Conservation (phyloP, 2,797 vertebrate genomes). For the Phyllotis vaccarum region DNA sequence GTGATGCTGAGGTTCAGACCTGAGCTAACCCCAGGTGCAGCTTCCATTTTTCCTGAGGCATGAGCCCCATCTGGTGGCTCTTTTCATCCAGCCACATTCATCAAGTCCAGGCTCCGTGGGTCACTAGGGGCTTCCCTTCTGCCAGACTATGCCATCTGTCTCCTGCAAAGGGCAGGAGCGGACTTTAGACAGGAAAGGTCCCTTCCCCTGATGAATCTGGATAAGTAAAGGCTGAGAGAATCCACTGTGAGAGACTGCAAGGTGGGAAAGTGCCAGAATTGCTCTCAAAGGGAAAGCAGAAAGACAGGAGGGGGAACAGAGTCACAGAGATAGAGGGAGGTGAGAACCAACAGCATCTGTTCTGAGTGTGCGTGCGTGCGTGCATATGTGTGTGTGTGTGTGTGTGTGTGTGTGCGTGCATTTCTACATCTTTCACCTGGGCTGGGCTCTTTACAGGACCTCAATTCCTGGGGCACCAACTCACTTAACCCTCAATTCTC, state of each 20-base stretch:
- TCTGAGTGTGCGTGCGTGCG: neutral
- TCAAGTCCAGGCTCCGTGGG: neutral
- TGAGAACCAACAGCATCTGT: neutral
- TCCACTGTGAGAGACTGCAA: too few species aligned
- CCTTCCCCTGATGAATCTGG: neutral
- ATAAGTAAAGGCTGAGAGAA: neutral
- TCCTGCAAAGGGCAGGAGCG: neutral
- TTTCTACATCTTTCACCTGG: neutral
- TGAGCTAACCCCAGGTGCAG: neutral
- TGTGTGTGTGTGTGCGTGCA: neutral
- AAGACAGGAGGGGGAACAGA: neutral
- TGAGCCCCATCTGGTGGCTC: conserved; percentile 46
- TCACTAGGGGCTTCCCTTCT: neutral
- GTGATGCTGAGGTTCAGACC: neutral
- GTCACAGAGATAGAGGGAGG: neutral
- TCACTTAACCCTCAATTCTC: neutral
- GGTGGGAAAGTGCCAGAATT: neutral
- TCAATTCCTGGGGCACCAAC: neutral
- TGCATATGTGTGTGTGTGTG: rapidly evolving
- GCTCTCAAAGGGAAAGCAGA: neutral
- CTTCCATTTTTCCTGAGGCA: neutral
- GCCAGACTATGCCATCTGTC: too few species aligned
- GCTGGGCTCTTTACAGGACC: neutral
- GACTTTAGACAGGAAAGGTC: neutral
- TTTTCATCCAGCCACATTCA: neutral